These are phyloP conservation scores for Parnassius mnemosyne DNA, from an alignment of 2,888 invertebrate genomes.

Conservation along the genomic window DNA sequence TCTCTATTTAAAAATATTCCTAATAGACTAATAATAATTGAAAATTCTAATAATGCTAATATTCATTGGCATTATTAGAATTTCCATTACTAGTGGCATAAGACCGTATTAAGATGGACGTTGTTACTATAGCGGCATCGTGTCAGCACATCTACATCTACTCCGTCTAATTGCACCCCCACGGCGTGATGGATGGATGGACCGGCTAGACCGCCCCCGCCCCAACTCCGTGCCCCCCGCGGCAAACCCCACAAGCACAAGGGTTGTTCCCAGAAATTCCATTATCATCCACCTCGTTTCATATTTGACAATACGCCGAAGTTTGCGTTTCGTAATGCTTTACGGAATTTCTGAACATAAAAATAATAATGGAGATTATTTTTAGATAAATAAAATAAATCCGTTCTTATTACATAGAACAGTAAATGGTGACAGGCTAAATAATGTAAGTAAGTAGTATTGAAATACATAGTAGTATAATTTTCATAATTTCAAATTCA, in stretches of 20 bases:
- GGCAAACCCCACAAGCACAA: slow-evolving; percentile 61
- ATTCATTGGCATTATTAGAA: slow-evolving; percentile 34
- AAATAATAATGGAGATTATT: background rate
- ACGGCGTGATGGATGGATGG: slow-evolving; percentile 77
- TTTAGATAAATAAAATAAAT: too few relatives aligned
- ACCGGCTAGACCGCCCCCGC: slow-evolving; percentile 32
- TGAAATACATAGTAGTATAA: too few relatives aligned
- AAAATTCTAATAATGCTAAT: slow-evolving; percentile 1
- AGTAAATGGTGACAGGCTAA: too few relatives aligned
- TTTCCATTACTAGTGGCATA: slow-evolving; percentile 28
- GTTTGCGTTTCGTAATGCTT: slow-evolving; percentile 44
- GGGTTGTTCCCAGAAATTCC: slow-evolving; percentile 78
- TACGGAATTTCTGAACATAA: slow-evolving; percentile 41
- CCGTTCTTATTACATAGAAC: too few relatives aligned
- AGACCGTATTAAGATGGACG: slow-evolving; percentile 21
- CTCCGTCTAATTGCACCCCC: slow-evolving; percentile 60
- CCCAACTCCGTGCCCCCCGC: slow-evolving; percentile 46
- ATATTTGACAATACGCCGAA: slow-evolving; percentile 58
- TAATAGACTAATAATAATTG: too few relatives aligned
- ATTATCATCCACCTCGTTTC: slow-evolving; percentile 64
- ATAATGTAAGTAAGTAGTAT: too few relatives aligned
- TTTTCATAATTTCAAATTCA: too few relatives aligned
- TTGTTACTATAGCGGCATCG: slow-evolving; percentile 42
- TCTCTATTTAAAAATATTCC: too few relatives aligned
- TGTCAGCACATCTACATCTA: slow-evolving; percentile 76